Base-by-base conservation (phyloP, 2,113 vertebrate genomes). In the Ceyx melanurus region DNA sequence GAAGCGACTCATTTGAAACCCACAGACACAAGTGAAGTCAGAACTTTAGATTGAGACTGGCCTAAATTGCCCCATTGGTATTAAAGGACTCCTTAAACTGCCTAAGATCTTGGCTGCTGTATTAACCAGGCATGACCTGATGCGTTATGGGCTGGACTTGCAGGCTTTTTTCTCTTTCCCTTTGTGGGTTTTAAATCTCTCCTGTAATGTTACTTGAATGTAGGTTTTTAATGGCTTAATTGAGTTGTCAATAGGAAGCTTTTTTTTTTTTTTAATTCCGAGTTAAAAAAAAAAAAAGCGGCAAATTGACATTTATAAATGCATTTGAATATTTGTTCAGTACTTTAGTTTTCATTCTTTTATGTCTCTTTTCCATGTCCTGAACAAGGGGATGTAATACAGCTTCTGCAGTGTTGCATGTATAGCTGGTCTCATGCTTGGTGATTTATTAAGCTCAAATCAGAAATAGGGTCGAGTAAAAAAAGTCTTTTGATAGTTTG, bases 161-260 rank as follows among this genome's bases (percentile, higher is more conserved):
- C 57, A 92, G 75, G 82, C 82, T 95, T 96, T 95, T 94, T 93
- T 95, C 72, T 85, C 78, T 95, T 94, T 91, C 45, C 91, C 92
- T 96, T 95, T 95, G 95, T 94, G 92, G 92, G 82, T 93, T 96
- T 93, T 94, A 94, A 89, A 87, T 89, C 91, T 96, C 84, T 94
- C 89, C 92, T 89, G 89, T 95, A 95, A 95, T 92, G 87, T 93
- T 96, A 77, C 85, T 96, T 89, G 94, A 95, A 94, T 92, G 87
- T 91, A 96, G 87, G 87, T 96, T 96, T 96, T 93, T 95, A 95
- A 95, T 88, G 87, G 84, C 85, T 96, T 95, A 96, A 94, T 93
- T 96, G 95, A 92, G 86, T 93, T 92, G 82, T 95, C 93, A 91
- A 95, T 89, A 94, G 84, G 78, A 95, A 94, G 75, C 51, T 15